phyloP scores from a whole-genome alignment of 2,113 vertebrate species.

The Macaca fascicularis region T2T-MFA8v1.1 NC_088375.1:34271001-34271500 shows the following conservation, averaged over 20 bases:
- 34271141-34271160: neutral
- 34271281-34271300: neutral
- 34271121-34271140: neutral
- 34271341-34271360: neutral
- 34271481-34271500: neutral
- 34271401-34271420: neutral
- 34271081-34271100: neutral
- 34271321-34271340: neutral
- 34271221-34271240: neutral
- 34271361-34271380: neutral
- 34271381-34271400: neutral
- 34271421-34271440: neutral
- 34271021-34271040: neutral
- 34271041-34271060: neutral
- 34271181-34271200: neutral
- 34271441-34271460: neutral
- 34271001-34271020: neutral
- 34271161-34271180: neutral
- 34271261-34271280: neutral
- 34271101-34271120: neutral
- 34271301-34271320: neutral
- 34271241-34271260: neutral
- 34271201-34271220: neutral
- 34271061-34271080: neutral
- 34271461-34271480: neutral